Conservation (phyloP, 2,113 vertebrate genomes). For the Haemorhous mexicanus region DNA sequence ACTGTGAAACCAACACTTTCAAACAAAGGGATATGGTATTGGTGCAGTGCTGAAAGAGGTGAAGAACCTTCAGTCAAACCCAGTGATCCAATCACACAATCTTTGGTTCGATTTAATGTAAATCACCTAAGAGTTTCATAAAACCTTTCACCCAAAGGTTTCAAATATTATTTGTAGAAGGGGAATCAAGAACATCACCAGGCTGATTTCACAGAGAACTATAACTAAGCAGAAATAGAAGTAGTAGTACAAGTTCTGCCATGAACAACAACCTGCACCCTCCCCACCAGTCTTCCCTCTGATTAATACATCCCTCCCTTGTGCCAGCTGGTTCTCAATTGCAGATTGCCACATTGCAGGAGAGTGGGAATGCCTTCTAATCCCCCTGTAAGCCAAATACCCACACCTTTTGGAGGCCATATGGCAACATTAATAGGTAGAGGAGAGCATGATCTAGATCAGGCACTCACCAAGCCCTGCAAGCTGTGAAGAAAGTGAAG, state of each 20-base stretch:
- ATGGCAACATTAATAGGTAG: background rate
- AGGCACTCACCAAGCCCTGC: constrained; percentile 86
- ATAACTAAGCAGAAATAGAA: background rate
- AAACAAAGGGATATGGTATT: background rate
- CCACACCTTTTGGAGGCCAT: background rate
- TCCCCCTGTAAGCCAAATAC: background rate
- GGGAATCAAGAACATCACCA: background rate
- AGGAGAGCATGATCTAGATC: background rate
- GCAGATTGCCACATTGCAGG: background rate
- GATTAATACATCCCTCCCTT: background rate
- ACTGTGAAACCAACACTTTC: background rate
- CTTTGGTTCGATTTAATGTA: background rate
- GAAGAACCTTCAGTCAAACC: background rate
- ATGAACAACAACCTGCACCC: background rate
- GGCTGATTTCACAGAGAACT: background rate
- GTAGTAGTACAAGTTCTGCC: background rate
- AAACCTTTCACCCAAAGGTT: background rate
- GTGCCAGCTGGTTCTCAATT: background rate
- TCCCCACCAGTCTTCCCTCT: background rate
- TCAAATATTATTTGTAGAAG: background rate
- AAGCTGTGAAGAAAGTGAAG: constrained; percentile 88
- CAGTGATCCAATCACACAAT: background rate
- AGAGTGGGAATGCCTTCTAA: background rate
- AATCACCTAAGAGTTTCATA: background rate
- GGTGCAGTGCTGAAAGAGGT: background rate